Evolutionary conservation across 2,888 invertebrate genomes (phyloP).

Genomic region (Philonicus albiceps): DNA sequence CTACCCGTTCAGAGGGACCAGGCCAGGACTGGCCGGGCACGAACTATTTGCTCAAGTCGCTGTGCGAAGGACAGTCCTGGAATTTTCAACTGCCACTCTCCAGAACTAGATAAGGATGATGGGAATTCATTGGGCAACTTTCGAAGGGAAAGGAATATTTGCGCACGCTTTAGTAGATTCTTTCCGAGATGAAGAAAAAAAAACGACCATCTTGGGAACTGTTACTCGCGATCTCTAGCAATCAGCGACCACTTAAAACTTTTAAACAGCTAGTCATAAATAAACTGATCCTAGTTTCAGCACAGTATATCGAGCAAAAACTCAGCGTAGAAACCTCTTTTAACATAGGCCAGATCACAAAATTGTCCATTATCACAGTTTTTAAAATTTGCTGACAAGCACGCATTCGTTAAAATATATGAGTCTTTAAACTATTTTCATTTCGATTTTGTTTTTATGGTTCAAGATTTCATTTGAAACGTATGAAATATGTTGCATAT

Average conservation of each 20-base stretch:
- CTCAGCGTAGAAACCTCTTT: too few relatives aligned
- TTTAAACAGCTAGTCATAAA: neutral
- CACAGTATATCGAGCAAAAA: too few relatives aligned
- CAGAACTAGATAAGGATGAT: neutral
- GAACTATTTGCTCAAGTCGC: neutral
- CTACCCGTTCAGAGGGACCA: neutral
- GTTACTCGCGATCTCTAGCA: neutral
- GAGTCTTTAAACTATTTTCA: too few relatives aligned
- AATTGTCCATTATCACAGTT: neutral
- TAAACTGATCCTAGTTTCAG: neutral
- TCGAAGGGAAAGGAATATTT: neutral
- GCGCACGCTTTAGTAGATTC: neutral
- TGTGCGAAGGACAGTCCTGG: neutral
- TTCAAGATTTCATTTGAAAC: too few relatives aligned
- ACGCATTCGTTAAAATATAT: too few relatives aligned
- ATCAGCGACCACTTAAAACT: neutral
- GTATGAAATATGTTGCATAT: too few relatives aligned
- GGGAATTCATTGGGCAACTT: slow-evolving; percentile 2
- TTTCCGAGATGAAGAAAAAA: neutral
- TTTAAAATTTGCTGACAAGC: neutral
- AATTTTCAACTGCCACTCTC: neutral
- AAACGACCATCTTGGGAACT: neutral
- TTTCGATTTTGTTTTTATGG: too few relatives aligned
- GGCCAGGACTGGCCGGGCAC: neutral
- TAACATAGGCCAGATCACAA: too few relatives aligned